These are phyloP conservation scores for Dasyprocta punctata DNA, from an alignment of 2,113 vertebrate species.

Conservation along the genomic window DNA sequence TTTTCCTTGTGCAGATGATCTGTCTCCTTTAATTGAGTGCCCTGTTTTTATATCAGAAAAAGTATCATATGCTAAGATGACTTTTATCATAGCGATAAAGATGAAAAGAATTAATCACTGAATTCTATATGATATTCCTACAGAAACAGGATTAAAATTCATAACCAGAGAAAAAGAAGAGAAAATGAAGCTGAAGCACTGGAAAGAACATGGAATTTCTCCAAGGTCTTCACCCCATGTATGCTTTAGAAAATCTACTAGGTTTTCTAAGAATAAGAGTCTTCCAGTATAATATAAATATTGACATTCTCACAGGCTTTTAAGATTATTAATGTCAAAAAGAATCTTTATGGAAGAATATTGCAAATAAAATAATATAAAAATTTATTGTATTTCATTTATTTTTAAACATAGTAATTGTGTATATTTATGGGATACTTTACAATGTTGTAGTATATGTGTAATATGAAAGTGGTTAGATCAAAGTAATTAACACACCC, in stretches of 20 bases:
- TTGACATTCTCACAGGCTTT: neutral
- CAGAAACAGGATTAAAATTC: neutral
- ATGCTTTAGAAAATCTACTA: neutral
- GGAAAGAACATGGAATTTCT: neutral
- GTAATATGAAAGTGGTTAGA: neutral
- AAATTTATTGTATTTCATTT: neutral
- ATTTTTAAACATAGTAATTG: neutral
- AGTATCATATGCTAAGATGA: neutral
- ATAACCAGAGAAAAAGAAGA: neutral
- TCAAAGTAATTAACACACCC: neutral
- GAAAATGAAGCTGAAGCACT: neutral
- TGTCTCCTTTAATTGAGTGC: neutral
- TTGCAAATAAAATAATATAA: neutral
- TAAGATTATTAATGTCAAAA: neutral
- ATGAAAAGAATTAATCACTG: neutral
- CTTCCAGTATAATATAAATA: neutral
- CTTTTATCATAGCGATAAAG: neutral
- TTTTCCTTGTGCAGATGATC: neutral
- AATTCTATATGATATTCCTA: neutral
- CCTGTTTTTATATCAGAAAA: neutral
- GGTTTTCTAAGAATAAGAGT: neutral
- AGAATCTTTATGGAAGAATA: neutral
- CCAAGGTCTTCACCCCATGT: neutral
- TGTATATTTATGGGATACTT: neutral
- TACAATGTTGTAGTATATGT: neutral